phyloP scores from a whole-genome alignment of 2,888 invertebrate genomes.

The Orthosia cruda region DNA sequence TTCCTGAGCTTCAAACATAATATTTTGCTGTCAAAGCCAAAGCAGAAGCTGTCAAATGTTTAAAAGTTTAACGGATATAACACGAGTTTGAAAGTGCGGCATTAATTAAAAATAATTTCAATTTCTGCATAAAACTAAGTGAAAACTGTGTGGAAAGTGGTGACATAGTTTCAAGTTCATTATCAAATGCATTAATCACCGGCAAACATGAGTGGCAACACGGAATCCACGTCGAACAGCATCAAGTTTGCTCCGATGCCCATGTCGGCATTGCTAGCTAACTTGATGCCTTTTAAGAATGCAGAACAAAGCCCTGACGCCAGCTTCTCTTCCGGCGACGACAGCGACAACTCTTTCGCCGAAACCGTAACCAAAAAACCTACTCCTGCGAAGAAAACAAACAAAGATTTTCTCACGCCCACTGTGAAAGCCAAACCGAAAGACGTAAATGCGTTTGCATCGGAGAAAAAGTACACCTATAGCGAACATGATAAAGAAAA shows the following conservation, averaged over 20 bases:
- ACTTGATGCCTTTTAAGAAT: constrained; percentile 82
- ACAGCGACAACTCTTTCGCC: constrained; percentile 82
- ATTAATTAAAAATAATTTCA: constrained; percentile 18
- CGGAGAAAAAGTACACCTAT: constrained; percentile 78
- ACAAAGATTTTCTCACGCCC: constrained; percentile 78
- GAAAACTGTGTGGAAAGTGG: constrained; percentile 30
- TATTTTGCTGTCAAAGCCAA: constrained; percentile 17
- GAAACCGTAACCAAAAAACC: constrained; percentile 79
- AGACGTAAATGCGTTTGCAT: constrained; percentile 77
- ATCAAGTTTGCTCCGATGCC: constrained; percentile 89
- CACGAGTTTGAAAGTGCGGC: constrained; percentile 33
- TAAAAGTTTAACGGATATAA: constrained; percentile 58
- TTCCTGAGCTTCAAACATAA: not conserved
- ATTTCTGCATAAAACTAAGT: constrained; percentile 14
- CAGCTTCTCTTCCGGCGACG: constrained; percentile 82
- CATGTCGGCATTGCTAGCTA: constrained; percentile 87
- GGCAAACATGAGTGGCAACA: constrained; percentile 81
- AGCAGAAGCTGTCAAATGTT: constrained; percentile 52
- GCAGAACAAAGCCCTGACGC: constrained; percentile 79
- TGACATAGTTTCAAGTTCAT: constrained; percentile 2
- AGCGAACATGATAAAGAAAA: constrained; percentile 82
- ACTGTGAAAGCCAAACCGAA: constrained; percentile 75
- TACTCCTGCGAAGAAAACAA: constrained; percentile 69
- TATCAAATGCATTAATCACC: constrained; percentile 49
- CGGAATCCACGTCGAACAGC: constrained; percentile 86